Evolutionary conservation across 2,797 vertebrate species (phyloP).

Genomic region (Catamblyrhynchus diadema): DNA sequence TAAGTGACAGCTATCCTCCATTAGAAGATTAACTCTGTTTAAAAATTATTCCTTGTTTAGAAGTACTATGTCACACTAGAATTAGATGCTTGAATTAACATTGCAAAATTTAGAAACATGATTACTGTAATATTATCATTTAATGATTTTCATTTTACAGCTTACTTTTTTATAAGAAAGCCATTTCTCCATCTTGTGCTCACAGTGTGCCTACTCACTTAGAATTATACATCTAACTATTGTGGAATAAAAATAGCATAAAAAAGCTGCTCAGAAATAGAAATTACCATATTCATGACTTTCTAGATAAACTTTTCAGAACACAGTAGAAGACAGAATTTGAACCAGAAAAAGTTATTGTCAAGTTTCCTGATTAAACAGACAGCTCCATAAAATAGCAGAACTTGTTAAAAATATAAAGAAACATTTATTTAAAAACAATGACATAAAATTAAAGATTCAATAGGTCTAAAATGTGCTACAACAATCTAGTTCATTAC

Average conservation of each 20-base stretch:
- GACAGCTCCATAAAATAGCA: neutral
- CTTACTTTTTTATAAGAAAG: conserved; percentile 15
- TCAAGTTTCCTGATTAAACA: neutral
- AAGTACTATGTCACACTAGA: conserved; percentile 9
- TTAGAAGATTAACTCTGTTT: conserved; percentile 56
- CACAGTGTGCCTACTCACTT: conserved; percentile 3
- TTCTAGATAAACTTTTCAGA: neutral
- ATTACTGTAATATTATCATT: conserved; percentile 56
- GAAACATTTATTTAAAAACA: neutral
- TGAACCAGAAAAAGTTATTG: neutral
- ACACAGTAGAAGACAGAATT: neutral
- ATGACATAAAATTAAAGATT: neutral
- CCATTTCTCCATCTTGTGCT: conserved; percentile 21
- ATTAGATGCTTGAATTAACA: conserved; percentile 67
- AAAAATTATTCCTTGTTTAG: conserved; percentile 34
- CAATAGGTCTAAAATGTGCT: neutral
- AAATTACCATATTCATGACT: conserved; percentile 55
- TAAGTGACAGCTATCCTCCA: conserved; percentile 47
- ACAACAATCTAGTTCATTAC: neutral
- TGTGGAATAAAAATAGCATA: conserved; percentile 2
- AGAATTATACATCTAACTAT: conserved; percentile 31
- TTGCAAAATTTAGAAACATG: conserved; percentile 43
- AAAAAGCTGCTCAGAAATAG: conserved; percentile 9
- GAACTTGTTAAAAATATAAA: neutral
- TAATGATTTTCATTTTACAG: conserved; percentile 49